Base-by-base conservation (phyloP, 2,888 invertebrate species). In the Griposia aprilina region DNA sequence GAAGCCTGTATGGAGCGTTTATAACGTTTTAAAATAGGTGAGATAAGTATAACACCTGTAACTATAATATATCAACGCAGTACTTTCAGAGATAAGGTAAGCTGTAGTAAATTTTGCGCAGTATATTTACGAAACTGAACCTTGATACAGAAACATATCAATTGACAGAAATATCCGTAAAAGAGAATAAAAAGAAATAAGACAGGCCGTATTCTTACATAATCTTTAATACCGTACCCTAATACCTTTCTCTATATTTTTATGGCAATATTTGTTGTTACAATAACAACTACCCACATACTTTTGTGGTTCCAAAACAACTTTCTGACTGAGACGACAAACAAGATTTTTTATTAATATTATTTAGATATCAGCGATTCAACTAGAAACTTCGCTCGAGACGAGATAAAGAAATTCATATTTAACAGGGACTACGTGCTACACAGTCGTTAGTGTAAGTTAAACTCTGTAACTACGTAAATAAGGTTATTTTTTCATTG, bases 321-420 rank as follows among this genome's bases (percentile, higher is more conserved):
- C 72, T 71, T 59, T 78, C 69, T 62, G 30, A 59, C 62, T 30
- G 60, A 73, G 45, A 82, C 69, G 80, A 86, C 80, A 81, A 84
- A 88, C 84, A 82, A 75, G 77, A 75, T 81, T 84, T 77, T 82
- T 88, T 87, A 87, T 81, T 81, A 83, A 79, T 83, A 87, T 82
- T 80, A 80, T 88, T 88, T 80, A 77, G 78, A 79, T 83, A 83
- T 83, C 76, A 78, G n/a, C 69, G 74, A 82, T 82, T 80, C 76
- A 73, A 68, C 79, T 69, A 87, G 55, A 82, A 84, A 84, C 74
- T 86, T 76, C 48, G 55, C 76, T 63, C 52, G 30, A 66, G 66
- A 68, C 48, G 68, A 76, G 82, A 84, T 87, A 87, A 85, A 87
- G 68, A 71, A 68, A 85, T 82, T 68, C 80, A 83, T 87, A 85